Base-by-base conservation (phyloP, 2,888 invertebrate species). In the Cetonia aurata region DNA sequence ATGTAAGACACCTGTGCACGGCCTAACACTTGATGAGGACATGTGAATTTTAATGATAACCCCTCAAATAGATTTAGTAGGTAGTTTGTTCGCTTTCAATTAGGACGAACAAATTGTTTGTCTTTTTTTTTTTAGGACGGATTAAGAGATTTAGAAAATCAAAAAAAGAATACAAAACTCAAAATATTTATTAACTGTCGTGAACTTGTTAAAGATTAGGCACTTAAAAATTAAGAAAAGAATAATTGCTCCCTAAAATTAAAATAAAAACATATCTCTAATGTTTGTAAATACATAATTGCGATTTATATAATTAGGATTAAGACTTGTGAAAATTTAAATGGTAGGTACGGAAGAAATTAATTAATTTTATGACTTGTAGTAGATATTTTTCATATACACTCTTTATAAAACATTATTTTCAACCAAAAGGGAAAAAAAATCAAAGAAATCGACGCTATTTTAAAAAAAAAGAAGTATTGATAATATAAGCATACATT, bases 331-430 rank as follows among this genome's bases (percentile, higher is more conserved):
- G 3, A 46, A 46, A 31, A 33, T 41, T 25, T 25, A 25, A 25
- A 4, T 25, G 25, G 25, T 25, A 25, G 25, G 25, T 25, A 52
- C n/a, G 42, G 42, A 50, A 59, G 41, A 50, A 68, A 48, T 12
- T 33, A 57, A 65, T 6, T 65, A 65, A 50, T 52, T 52, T 19
- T 52, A 69, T 50, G 31, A 57, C 46, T 70, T 25, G 25, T 25
- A 25, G 70, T 66, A 66, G 66, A 70, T 70, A 70, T 70, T 70
- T 70, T 70, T 70, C 70, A 70, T 70, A 70, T 70, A 70, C 10
- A 37, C 56, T 65, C 57, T 57, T 70, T 70, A 66, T 70, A 57
- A 57, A 70, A 52, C 44, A 41, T 15, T 55, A 31, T 57, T 48
- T 60, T 59, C 41, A 62, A 41, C 50, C 19, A 41, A 41, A 42